phyloP scores from a whole-genome alignment of 2,888 invertebrate species.

The Drosophila peninsularis region DNA sequence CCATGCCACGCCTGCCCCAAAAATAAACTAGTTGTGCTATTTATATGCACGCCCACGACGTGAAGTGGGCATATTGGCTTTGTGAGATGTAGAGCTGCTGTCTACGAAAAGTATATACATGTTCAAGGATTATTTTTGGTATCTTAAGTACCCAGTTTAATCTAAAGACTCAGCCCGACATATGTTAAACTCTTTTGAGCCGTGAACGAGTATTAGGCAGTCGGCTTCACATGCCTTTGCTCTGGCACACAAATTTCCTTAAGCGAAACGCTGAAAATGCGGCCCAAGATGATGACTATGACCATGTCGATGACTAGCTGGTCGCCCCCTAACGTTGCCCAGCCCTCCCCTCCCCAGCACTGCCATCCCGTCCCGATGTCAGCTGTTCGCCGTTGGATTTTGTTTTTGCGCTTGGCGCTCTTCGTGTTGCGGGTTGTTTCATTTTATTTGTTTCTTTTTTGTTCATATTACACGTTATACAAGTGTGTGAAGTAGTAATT shows the following conservation, averaged over 20 bases:
- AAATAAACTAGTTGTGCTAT: conserved; percentile 36
- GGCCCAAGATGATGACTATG: conserved; percentile 73
- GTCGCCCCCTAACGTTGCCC: not conserved
- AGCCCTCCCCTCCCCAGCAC: not conserved
- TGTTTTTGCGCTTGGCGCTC: conserved; percentile 48
- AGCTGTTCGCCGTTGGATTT: conserved; percentile 47
- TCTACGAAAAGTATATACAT: not conserved
- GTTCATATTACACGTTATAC: conserved; percentile 73
- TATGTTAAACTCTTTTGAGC: not conserved
- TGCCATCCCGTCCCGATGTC: not conserved
- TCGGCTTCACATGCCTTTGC: not conserved
- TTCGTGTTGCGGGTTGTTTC: conserved; percentile 44
- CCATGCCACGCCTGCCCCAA: conserved; percentile 16
- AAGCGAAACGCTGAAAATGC: conserved; percentile 62
- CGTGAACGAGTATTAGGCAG: not conserved
- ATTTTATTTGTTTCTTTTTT: conserved; percentile 13
- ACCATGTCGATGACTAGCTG: conserved; percentile 68
- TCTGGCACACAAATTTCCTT: conserved; percentile 59
- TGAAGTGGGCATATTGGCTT: not conserved
- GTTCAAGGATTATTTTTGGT: not conserved
- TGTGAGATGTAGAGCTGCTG: not conserved
- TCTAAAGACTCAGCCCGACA: no score
- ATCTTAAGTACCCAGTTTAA: no score
- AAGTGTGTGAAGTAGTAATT: conserved; percentile 81
- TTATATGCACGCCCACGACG: not conserved